phyloP scores from a whole-genome alignment of 2,113 vertebrate genomes.

The Prionailurus viverrinus region DNA sequence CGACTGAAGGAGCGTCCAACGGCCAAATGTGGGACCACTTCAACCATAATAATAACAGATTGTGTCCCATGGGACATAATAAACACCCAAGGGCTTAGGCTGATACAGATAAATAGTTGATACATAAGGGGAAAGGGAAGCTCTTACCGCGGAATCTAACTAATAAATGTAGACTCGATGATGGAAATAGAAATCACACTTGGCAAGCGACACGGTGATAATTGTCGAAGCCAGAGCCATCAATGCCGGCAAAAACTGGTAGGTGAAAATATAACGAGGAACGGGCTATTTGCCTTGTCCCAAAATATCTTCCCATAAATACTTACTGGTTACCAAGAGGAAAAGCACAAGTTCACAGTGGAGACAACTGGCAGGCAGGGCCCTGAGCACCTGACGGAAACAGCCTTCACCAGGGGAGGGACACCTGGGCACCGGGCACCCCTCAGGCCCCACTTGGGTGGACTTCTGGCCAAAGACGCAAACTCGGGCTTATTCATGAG shows the following conservation, averaged over 20 bases:
- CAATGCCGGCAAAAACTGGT: neutral
- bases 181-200: neutral
- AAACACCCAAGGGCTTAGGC: neutral
- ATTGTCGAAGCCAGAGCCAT: fast-evolving
- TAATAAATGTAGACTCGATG: neutral
- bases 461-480: neutral
- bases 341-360: neutral
- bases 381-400: too few relatives aligned
- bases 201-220: neutral
- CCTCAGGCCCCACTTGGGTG: neutral
- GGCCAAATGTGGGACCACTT: too few relatives aligned
- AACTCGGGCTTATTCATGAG: neutral
- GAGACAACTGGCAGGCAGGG: too few relatives aligned
- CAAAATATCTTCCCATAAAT: neutral
- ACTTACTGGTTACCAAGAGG: neutral
- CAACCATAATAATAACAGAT: fast-evolving
- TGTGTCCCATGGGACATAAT: neutral
- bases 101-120: neutral
- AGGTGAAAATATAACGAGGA: neutral
- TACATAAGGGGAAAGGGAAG: too few relatives aligned
- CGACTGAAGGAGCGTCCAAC: fast-evolving
- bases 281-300: fast-evolving
- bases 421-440: too few relatives aligned
- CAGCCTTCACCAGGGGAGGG: neutral
- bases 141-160: too few relatives aligned